Conservation (phyloP, 1,140 invertebrate genomes). For the Drosophila repletoides region DNA sequence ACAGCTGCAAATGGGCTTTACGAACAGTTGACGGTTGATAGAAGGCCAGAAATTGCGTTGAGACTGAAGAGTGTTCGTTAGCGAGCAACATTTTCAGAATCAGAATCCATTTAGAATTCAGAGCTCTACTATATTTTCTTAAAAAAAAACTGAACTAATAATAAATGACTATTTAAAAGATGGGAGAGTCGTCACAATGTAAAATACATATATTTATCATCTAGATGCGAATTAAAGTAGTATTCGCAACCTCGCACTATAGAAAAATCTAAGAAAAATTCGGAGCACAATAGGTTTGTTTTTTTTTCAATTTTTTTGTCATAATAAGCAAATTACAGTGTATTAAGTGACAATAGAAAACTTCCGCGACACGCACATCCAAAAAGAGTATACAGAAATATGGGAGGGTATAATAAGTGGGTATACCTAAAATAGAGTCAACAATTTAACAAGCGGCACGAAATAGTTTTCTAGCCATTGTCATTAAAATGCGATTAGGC, state of each 20-base stretch:
- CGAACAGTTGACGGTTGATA: no score
- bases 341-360: slow-evolving; percentile 58
- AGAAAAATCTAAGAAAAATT: slow-evolving; percentile 14
- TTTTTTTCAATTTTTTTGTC: no score
- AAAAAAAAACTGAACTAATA: slow-evolving; percentile 7
- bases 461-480: slow-evolving; percentile 1
- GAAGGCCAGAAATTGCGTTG: no score
- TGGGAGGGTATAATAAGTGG: not conserved
- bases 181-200: no score
- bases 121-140: not conserved
- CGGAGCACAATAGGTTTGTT: slow-evolving; percentile 39
- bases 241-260: not conserved
- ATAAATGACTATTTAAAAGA: not conserved
- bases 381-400: not conserved
- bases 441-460: slow-evolving; percentile 23
- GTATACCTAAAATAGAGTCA: slow-evolving; percentile 1
- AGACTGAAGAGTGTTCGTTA: no score
- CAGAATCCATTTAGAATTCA: no score
- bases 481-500: slow-evolving; percentile 29
- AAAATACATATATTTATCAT: no score
- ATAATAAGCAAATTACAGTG: slow-evolving; percentile 32
- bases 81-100: no score
- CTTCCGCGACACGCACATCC: slow-evolving; percentile 34
- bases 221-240: no score
- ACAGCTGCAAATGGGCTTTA: no score